A percentile compares a stretch with the other conserved stretches of the same genome.
phyloP scores from a whole-genome alignment of 1,140 invertebrate species.

The Calosoma granatense region DNA sequence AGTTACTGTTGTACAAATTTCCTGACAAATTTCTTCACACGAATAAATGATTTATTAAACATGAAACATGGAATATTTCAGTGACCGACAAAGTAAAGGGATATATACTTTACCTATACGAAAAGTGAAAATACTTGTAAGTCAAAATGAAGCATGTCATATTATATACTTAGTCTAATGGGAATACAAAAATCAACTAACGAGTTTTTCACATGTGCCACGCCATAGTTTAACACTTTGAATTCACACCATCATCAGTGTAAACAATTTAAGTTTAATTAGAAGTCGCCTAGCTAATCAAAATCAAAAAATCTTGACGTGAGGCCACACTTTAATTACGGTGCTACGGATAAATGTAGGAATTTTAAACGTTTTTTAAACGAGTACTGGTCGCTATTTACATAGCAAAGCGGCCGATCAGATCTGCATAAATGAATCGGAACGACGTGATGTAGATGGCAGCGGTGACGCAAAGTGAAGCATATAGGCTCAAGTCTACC shows the following conservation, averaged over 20 bases:
- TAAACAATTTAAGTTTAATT: slow-evolving; percentile 6
- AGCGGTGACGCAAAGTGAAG: background rate
- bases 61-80: background rate
- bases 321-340: background rate
- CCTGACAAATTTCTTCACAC: background rate
- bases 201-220: background rate
- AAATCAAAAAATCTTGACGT: background rate
- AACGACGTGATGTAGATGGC: too few species aligned
- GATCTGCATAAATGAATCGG: background rate
- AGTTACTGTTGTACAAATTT: too few species aligned
- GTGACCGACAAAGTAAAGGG: background rate
- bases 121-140: background rate
- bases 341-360: background rate
- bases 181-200: background rate
- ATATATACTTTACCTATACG: background rate
- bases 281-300: background rate
- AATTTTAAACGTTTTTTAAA: background rate
- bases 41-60: background rate
- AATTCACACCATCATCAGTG: background rate
- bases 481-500: too few species aligned
- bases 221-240: background rate
- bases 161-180: background rate
- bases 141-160: background rate
- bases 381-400: background rate
- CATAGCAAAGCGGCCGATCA: background rate